A percentile compares a stretch with the other conserved stretches of the same genome.
Evolutionary conservation across 2,113 vertebrate genomes (phyloP).

Genomic region (Pardalotus punctatus): DNA sequence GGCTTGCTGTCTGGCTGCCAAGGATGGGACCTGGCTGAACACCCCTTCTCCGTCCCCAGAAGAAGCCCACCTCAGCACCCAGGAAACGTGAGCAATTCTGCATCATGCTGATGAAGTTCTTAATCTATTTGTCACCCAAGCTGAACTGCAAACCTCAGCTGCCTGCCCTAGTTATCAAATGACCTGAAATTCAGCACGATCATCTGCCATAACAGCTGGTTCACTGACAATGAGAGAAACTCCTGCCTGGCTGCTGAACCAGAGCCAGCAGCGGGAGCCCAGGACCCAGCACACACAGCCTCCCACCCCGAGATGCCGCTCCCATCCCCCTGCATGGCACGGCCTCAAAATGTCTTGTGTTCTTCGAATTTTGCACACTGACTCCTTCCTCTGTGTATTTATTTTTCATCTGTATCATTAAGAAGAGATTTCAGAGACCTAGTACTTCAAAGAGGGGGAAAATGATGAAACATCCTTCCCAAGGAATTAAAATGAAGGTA

Average conservation of each 20-base stretch:
- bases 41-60: not conserved
- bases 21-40: not conserved
- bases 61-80: not conserved
- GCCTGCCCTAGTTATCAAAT: conserved; percentile 61
- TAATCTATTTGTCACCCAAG: not conserved
- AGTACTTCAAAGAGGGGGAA: conserved; percentile 29
- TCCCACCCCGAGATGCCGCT: not conserved
- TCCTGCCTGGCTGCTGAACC: conserved; percentile 20
- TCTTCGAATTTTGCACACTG: not conserved
- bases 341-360: conserved; percentile 5
- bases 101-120: not conserved
- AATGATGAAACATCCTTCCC: not conserved
- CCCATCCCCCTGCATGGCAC: not conserved
- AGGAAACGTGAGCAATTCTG: not conserved
- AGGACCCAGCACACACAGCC: not conserved
- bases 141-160: conserved; percentile 6
- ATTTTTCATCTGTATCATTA: not conserved
- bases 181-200: conserved; percentile 54
- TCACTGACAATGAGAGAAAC: not conserved
- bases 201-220: conserved; percentile 41
- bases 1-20: not conserved
- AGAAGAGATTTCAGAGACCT: not conserved
- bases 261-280: not conserved
- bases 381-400: not conserved
- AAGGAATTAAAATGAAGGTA: not conserved